Conservation (phyloP, 1,140 invertebrate species). For the Pachyrhynchus sulphureomaculatus region DNA sequence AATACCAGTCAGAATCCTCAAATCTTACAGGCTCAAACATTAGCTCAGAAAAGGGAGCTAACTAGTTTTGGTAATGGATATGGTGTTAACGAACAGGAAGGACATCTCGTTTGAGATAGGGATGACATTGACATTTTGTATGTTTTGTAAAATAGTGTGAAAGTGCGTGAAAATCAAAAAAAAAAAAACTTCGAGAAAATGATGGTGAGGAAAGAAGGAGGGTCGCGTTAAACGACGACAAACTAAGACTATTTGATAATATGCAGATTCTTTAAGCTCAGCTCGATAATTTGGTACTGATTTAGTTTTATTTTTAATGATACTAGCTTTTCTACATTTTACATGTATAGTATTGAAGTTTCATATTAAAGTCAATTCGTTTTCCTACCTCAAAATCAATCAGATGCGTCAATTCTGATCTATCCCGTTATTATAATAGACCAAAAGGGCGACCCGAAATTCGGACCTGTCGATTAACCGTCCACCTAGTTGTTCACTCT, state of each 20-base stretch:
- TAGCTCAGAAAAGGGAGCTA: constrained; percentile 49
- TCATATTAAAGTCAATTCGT: too few relatives aligned
- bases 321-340: background rate
- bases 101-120: constrained; percentile 51
- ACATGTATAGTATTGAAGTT: too few relatives aligned
- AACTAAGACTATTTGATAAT: background rate
- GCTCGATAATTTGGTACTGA: constrained; percentile 9
- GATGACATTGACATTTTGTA: constrained; percentile 47
- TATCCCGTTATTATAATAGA: too few relatives aligned
- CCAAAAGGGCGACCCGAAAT: too few relatives aligned
- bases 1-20: constrained; percentile 49
- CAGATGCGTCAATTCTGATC: too few relatives aligned
- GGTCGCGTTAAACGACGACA: background rate
- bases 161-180: background rate
- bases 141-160: constrained; percentile 42
- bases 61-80: constrained; percentile 51
- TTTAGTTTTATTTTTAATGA: background rate
- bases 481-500: too few relatives aligned
- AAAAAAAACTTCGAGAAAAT: background rate
- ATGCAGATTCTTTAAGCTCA: background rate
- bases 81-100: constrained; percentile 51
- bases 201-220: background rate
- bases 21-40: constrained; percentile 49
- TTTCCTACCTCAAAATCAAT: too few relatives aligned
- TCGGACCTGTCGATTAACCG: too few relatives aligned